A percentile compares a stretch with the other conserved stretches of the same genome.
These are phyloP conservation scores for Heliconius himera DNA, from an alignment of 1,140 invertebrate genomes.

Conservation along the genomic window DNA sequence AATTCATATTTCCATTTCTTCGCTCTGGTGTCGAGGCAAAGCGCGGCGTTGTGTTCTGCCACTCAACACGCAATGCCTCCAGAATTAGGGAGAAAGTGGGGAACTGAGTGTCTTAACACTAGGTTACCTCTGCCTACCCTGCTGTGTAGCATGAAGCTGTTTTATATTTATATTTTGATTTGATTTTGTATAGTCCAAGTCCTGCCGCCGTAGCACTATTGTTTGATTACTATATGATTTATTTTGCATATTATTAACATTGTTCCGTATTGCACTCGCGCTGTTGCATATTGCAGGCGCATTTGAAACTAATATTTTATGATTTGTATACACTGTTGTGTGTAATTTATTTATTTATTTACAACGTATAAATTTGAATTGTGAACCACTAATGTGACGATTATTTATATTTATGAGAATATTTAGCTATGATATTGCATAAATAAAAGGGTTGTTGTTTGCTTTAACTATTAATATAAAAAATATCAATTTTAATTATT, in stretches of 20 bases:
- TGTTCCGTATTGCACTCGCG: slow-evolving; percentile 1
- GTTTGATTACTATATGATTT: slow-evolving; percentile 31
- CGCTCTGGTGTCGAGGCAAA: too few species aligned
- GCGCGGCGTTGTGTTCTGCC: too few species aligned
- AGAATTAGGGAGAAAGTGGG: too few species aligned
- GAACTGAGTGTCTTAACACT: too few species aligned
- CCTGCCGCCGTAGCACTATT: slow-evolving; percentile 1
- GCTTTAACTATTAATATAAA: not conserved
- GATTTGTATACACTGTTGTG: too few species aligned
- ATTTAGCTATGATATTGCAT: too few species aligned
- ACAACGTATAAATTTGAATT: not conserved
- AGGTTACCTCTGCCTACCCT: too few species aligned
- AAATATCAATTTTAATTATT: not conserved
- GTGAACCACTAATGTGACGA: not conserved
- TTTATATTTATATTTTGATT: too few species aligned
- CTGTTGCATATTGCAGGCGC: slow-evolving; percentile 3
- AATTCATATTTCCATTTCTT: too few species aligned
- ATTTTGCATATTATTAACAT: slow-evolving; percentile 26
- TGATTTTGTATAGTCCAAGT: not conserved
- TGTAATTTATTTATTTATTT: not conserved
- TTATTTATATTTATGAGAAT: not conserved
- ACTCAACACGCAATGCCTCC: too few species aligned
- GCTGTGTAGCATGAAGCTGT: too few species aligned
- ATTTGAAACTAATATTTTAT: not conserved
- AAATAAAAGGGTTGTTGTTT: not conserved